Evolutionary conservation across 1,140 invertebrate species (phyloP), one percentile per base, ranked within the genome.

Genomic region (Atopsyche davidsoni): DNA sequence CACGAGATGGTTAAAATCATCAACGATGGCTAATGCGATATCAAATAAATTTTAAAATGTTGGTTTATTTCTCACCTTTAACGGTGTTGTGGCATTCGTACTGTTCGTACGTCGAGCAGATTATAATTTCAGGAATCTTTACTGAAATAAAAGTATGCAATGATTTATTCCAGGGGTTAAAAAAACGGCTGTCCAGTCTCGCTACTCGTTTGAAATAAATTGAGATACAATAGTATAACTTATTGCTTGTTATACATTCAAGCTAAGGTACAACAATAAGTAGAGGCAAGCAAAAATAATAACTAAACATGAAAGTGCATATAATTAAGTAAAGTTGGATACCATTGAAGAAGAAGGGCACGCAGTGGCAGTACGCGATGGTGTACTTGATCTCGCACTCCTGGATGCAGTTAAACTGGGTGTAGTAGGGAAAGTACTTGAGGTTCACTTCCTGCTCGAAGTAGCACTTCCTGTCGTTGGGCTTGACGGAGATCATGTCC

Each of bases 371-470:
- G 19, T 51, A 44, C 14, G 50, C 50, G 32, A 58, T 60, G 0
- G 65, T 62, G 28, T 68, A 61, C 10, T 56, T 52, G 1, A 70
- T 62, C 48, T 66, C 60, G 4, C 68, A 44, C 31, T 73, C 68
- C 14, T 64, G 60, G 44, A 70, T 64, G 32, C 70, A 73, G 32
- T 73, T 73, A 16, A 55, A 64, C 17, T 64, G 64, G 0, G 68
- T 69, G 39, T 73, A 73, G 23, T 62, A 70, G 3, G 64, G 54
- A 25, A 64, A 73, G 32, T 63, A 64, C 11, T 66, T 55, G 9
- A 83, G 58, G 3, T 64, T 64, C 41, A 70, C 74, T 58, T 84
- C 81, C 1, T 68, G 64, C 14, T 76, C 70, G 50, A 81, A 80
- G 51, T 73, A 79, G 51, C 81, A 84, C 44, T 76, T 74, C 9